phyloP scores from a whole-genome alignment of 2,888 invertebrate genomes.

The Pelosia muscerda region DNA sequence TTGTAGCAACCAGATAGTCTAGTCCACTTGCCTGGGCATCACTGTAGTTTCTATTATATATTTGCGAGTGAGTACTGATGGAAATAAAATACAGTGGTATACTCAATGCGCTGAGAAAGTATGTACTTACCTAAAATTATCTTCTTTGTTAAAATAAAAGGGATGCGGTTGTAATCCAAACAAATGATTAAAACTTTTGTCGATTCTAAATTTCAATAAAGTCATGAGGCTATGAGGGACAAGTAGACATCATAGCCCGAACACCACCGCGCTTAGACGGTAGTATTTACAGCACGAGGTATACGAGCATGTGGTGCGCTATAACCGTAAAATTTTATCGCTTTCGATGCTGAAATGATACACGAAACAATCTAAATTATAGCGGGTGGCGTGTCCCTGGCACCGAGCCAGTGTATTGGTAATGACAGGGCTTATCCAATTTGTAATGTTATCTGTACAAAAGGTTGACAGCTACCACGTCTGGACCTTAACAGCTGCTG shows the following conservation, averaged over 20 bases:
- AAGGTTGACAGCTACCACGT: slow-evolving; percentile 53
- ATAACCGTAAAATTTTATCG: slow-evolving; percentile 86
- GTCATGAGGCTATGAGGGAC: slow-evolving; percentile 44
- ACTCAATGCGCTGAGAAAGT: too few relatives aligned
- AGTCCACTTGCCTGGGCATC: neutral
- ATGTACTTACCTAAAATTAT: neutral
- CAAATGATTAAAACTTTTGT: neutral
- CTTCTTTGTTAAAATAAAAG: neutral
- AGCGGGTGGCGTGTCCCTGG: slow-evolving; percentile 73
- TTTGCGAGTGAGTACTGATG: neutral
- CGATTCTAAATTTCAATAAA: neutral
- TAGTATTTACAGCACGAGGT: slow-evolving; percentile 60
- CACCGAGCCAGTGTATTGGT: slow-evolving; percentile 74
- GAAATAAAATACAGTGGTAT: neutral
- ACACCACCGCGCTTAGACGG: slow-evolving; percentile 63
- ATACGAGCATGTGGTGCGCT: slow-evolving; percentile 74
- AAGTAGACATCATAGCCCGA: slow-evolving; percentile 35
- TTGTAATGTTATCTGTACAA: slow-evolving; percentile 71
- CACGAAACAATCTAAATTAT: slow-evolving; percentile 86
- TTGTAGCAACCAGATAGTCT: neutral
- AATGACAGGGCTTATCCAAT: slow-evolving; percentile 79
- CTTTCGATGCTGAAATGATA: slow-evolving; percentile 84
- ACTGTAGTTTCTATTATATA: neutral
- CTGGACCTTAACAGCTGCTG: slow-evolving; percentile 45
- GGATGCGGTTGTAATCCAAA: neutral